Evolutionary conservation across 1,140 invertebrate species (phyloP), one percentile per base, ranked within the genome.

Genomic region (Calycopis cecrops): DNA sequence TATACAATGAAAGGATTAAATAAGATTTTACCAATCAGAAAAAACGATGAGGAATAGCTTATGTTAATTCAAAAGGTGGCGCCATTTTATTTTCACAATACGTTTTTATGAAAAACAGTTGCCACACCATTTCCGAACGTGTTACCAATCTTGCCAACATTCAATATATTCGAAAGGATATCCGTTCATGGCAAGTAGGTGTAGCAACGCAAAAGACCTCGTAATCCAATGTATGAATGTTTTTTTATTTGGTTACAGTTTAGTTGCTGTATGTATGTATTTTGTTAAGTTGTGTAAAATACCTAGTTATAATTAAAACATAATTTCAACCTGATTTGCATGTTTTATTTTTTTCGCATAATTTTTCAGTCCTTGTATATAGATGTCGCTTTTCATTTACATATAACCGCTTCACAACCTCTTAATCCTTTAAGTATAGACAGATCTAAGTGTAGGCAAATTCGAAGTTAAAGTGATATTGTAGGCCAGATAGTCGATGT

Each of bases 281-380:
- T 84, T 84, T 81, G 80, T 84, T 86, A 86, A 84, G 80, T 86
- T 86, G 79, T 86, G 81, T 86, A 84, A 86, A 83, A 86, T 83
- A 80, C 52, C 69, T 86, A 86, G 83, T 81, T 84, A 81, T 84
- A 83, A 84, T 81, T 79, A 86, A 83, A 82, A 71, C 73, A 68
- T 79, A 71, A 73, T 66, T 79, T 71, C 71, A 81, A 78, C 67
- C 76, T 79, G 62, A 72, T 69, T 74, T 72, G 74, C 75, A 75
- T 73, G 70, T 84, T 84, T 84, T 70, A 73, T 83, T 84, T 85
- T 76, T 73, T 76, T 74, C 56, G 71, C 68, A 79, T 74, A 35
- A 62, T 53, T 33, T 63, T 63, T 53, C 14, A 47, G 48, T 65
- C 67, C 66, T 69, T 84, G 71, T 76, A 78, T 49, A 79, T 79